Percentiles rank a stretch among this genome's conserved stretches.
These are phyloP conservation scores for Lophius americanus DNA, from an alignment of 2,797 vertebrate species.

Conservation along the genomic window DNA sequence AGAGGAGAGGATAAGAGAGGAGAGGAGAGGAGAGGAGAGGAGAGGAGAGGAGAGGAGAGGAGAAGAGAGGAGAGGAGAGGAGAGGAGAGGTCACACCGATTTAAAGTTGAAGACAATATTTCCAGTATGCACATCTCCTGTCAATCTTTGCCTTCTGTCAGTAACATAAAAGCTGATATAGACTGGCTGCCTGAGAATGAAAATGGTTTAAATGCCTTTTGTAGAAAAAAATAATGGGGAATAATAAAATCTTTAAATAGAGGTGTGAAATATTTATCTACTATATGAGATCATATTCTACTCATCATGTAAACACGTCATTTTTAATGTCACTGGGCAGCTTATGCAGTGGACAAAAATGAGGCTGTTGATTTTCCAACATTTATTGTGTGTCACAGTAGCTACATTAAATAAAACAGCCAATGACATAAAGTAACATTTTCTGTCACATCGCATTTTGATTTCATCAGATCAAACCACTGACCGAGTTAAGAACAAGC, in stretches of 20 bases:
- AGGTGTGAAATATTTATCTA: not conserved
- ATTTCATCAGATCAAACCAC: conserved; percentile 37
- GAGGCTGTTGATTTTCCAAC: conserved; percentile 17
- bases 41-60: no score
- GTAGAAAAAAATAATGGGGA: not conserved
- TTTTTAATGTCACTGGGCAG: not conserved
- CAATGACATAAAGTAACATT: conserved; percentile 17
- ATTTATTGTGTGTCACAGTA: conserved; percentile 16
- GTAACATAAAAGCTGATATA: not conserved
- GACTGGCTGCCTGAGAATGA: not conserved
- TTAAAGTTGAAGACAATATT: not conserved
- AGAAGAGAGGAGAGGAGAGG: no score
- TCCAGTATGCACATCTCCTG: not conserved
- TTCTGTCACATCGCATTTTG: conserved; percentile 15
- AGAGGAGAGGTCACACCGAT: no score
- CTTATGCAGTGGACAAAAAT: not conserved
- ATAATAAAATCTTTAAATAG: not conserved
- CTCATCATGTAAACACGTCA: not conserved
- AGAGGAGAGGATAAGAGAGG: no score
- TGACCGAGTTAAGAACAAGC: conserved; percentile 17
- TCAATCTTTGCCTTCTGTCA: not conserved
- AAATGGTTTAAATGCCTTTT: not conserved
- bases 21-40: no score
- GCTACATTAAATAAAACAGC: conserved; percentile 20
- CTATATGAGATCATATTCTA: not conserved